These are phyloP conservation scores for Andrena trimmerana DNA, from an alignment of 2,888 invertebrate species.

Conservation along the genomic window DNA sequence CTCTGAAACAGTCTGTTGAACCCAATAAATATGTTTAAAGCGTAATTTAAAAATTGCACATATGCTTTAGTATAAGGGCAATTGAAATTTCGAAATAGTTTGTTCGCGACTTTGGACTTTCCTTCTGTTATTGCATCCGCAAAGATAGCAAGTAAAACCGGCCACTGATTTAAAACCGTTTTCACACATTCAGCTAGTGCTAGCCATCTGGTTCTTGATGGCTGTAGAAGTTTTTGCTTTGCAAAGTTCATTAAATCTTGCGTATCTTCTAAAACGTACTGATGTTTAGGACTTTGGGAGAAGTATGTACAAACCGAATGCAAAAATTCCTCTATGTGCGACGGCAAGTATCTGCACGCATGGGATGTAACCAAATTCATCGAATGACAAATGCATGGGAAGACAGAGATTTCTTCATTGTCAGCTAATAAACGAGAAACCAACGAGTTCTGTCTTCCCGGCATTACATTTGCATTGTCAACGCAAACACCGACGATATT, in stretches of 20 bases:
- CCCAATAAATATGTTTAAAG: not conserved
- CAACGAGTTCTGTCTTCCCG: not conserved
- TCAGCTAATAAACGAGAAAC: not conserved
- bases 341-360: not conserved
- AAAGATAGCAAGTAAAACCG: not conserved
- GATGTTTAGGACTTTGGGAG: not conserved
- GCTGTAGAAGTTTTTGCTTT: not conserved
- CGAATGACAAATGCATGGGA: not conserved
- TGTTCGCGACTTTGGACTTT: not conserved
- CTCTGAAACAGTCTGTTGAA: conserved; percentile 1
- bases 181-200: not conserved
- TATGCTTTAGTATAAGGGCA: not conserved
- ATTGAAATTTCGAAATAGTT: not conserved
- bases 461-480: not conserved
- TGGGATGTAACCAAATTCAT: conserved; percentile 3
- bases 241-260: not conserved
- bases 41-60: conserved; percentile 5
- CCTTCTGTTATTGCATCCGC: not conserved
- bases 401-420: not conserved
- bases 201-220: not conserved
- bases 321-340: not conserved
- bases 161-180: conserved; percentile 10
- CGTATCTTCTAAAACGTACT: not conserved
- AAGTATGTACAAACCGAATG: not conserved
- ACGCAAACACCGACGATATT: conserved; percentile 1